Percentiles rank a stretch among this genome's conserved stretches.
Evolutionary conservation across 2,797 vertebrate species (phyloP).

Genomic region (Sparidentex hasta): DNA sequence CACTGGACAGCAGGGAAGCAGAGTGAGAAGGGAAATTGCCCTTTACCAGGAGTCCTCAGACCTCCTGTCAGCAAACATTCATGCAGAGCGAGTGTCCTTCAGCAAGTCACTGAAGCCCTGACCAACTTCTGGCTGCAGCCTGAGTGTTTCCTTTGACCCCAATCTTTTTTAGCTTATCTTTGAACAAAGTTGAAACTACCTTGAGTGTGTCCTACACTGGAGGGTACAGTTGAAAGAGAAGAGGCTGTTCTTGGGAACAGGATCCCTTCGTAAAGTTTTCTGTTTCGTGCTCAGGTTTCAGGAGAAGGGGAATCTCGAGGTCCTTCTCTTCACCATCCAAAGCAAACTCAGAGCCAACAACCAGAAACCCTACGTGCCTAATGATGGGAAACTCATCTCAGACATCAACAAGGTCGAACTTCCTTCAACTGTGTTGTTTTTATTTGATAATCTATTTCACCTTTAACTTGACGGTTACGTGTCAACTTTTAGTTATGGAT

Average conservation of each 20-base stretch:
- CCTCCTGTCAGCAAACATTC: background rate
- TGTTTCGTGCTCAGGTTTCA: slow-evolving; percentile 88
- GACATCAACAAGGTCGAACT: slow-evolving; percentile 93
- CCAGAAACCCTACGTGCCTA: slow-evolving; percentile 93
- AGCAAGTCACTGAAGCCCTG: background rate
- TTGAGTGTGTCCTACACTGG: background rate
- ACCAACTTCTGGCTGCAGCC: background rate
- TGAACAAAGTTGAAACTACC: background rate
- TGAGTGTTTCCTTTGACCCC: background rate
- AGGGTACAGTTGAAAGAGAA: background rate
- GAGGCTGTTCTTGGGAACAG: background rate
- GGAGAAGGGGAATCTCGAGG: slow-evolving; percentile 97
- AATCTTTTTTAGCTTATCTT: background rate
- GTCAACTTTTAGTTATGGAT: no score
- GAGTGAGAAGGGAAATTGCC: background rate
- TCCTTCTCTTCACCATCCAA: slow-evolving; percentile 97
- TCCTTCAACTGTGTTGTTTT: background rate
- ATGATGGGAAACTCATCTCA: slow-evolving; percentile 93
- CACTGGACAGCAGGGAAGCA: background rate
- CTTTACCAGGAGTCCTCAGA: slow-evolving; percentile 4
- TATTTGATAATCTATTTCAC: background rate
- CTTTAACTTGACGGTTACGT: background rate
- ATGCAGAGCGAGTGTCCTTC: slow-evolving; percentile 8
- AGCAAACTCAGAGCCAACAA: slow-evolving; percentile 96
- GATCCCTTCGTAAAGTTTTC: background rate